phyloP scores from a whole-genome alignment of 2,797 vertebrate species.

The Mus spretus region DNA sequence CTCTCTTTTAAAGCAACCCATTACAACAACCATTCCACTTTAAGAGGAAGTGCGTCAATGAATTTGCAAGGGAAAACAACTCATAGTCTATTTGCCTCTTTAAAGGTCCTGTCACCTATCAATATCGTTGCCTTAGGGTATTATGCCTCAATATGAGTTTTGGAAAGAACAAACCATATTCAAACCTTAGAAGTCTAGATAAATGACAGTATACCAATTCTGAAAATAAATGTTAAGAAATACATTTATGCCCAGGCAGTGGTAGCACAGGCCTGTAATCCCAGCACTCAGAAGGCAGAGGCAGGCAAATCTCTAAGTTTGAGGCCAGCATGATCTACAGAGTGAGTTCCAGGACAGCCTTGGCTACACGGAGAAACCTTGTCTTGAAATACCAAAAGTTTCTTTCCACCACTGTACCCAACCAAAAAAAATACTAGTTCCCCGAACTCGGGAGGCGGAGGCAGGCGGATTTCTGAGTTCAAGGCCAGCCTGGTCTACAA shows the following conservation, averaged over 20 bases:
- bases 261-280: not conserved
- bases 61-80: not conserved
- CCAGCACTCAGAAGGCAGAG: not conserved
- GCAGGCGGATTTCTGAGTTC: too few relatives aligned
- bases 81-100: not conserved
- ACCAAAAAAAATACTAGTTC: not conserved
- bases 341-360: not conserved
- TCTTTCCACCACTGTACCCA: not conserved
- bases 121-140: not conserved
- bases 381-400: not conserved
- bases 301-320: not conserved
- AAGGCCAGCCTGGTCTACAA: too few relatives aligned
- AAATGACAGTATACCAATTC: not conserved
- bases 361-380: not conserved
- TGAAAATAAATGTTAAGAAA: slow-evolving; percentile 30
- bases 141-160: not conserved
- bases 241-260: not conserved
- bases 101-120: not conserved
- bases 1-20: not conserved
- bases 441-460: too few relatives aligned
- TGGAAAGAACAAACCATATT: not conserved
- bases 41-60: not conserved
- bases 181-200: not conserved
- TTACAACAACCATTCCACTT: not conserved
- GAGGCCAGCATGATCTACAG: not conserved